Evolutionary conservation across 35 echinoderm and acorn worm species (phyloP).

Genomic region (Lytechinus pictus): DNA sequence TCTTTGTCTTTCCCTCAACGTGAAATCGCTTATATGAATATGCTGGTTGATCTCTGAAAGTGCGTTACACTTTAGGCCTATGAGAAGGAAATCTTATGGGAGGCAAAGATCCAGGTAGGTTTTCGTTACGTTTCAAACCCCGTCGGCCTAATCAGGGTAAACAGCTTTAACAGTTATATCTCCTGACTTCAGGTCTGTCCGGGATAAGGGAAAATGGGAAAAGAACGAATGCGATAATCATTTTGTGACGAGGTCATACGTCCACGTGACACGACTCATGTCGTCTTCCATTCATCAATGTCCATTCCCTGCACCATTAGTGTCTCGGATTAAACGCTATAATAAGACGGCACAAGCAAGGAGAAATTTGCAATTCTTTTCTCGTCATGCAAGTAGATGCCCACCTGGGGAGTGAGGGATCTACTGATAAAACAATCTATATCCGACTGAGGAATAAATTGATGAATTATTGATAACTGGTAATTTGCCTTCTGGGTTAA

Average conservation of each 20-base stretch:
- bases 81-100: not conserved
- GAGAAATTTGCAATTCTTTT: not conserved
- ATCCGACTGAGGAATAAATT: too few relatives aligned
- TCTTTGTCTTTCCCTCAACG: too few relatives aligned
- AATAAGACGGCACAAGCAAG: not conserved
- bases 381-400: not conserved
- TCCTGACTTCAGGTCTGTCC: not conserved
- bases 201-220: not conserved
- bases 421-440: not conserved
- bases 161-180: not conserved
- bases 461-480: too few relatives aligned
- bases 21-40: too few relatives aligned
- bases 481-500: too few relatives aligned
- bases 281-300: not conserved
- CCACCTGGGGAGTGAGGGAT: not conserved
- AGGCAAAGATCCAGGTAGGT: not conserved
- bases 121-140: not conserved
- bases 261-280: not conserved
- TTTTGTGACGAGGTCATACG: not conserved
- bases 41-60: not conserved
- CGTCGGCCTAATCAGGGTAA: not conserved
- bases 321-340: not conserved
- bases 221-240: not conserved
- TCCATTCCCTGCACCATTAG: not conserved
- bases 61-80: not conserved